Evolutionary conservation across 2,888 invertebrate genomes (phyloP).

Genomic region (Aelia acuminata): DNA sequence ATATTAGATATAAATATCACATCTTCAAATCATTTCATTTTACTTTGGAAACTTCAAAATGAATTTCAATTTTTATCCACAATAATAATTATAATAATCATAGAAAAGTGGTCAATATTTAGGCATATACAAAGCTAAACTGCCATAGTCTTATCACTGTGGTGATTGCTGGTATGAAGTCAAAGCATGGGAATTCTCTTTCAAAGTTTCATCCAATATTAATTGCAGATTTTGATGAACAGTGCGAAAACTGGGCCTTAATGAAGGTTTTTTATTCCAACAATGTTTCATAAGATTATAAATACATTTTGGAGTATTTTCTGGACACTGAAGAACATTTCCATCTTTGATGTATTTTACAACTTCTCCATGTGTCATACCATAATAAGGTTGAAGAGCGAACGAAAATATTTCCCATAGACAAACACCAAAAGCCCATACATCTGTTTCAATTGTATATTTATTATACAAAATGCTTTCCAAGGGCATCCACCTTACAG

Average conservation of each 20-base stretch:
- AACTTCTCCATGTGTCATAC: constrained; percentile 97
- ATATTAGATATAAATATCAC: constrained; percentile 9
- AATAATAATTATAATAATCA: constrained; percentile 27
- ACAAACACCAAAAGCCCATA: constrained; percentile 97
- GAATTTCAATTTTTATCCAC: background rate
- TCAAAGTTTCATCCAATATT: constrained; percentile 69
- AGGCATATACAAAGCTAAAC: constrained; percentile 26
- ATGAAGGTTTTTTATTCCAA: constrained; percentile 89
- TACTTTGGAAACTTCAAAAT: background rate
- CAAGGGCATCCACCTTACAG: constrained; percentile 97
- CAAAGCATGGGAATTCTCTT: constrained; percentile 41
- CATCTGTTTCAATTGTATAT: constrained; percentile 95
- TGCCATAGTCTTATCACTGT: constrained; percentile 5
- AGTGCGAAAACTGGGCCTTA: constrained; percentile 87
- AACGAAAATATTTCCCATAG: constrained; percentile 98
- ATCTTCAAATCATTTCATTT: constrained; percentile 30
- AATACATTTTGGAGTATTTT: constrained; percentile 87
- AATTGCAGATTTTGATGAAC: constrained; percentile 85
- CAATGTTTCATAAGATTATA: constrained; percentile 95
- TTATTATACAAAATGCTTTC: constrained; percentile 97
- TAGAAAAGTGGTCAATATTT: constrained; percentile 41
- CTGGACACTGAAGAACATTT: constrained; percentile 90
- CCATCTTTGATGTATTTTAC: constrained; percentile 95
- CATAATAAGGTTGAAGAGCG: constrained; percentile 96
- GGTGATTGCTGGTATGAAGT: constrained; percentile 33